Conservation (phyloP, 1,140 invertebrate genomes). For the Caenorhabditis inopinata region DNA sequence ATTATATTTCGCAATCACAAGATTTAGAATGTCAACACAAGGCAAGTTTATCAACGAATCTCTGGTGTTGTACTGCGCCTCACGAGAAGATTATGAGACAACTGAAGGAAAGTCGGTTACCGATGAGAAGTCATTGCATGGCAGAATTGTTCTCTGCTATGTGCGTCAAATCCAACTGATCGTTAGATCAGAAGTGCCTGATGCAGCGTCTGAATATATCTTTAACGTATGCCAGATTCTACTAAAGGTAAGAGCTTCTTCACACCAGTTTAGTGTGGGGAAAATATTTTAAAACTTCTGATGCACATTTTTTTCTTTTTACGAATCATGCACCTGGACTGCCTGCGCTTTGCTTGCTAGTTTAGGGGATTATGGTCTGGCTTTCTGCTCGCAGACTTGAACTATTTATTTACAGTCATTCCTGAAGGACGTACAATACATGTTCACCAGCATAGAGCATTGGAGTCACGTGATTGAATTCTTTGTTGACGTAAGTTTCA, state of each 20-base stretch:
- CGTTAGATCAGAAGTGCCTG: background rate
- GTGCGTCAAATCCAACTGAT: background rate
- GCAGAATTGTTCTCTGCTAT: background rate
- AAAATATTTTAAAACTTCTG: too few relatives aligned
- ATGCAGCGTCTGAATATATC: background rate
- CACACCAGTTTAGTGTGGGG: too few relatives aligned
- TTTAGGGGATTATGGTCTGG: too few relatives aligned
- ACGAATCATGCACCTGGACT: too few relatives aligned
- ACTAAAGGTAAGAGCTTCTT: background rate
- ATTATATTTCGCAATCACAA: background rate
- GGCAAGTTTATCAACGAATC: background rate
- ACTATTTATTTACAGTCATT: background rate
- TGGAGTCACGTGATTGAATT: conserved; percentile 6
- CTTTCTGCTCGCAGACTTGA: too few relatives aligned
- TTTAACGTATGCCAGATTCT: background rate
- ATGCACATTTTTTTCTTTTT: too few relatives aligned
- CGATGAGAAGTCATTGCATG: background rate
- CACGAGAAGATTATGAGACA: background rate
- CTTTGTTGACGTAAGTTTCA: background rate
- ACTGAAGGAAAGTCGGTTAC: background rate
- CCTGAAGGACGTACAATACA: background rate
- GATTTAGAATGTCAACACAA: conserved; percentile 8
- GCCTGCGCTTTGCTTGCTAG: too few relatives aligned
- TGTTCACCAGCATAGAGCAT: background rate
- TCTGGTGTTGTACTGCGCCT: background rate